Conservation (phyloP, 2,888 invertebrate genomes). For the Hesperia comma region DNA sequence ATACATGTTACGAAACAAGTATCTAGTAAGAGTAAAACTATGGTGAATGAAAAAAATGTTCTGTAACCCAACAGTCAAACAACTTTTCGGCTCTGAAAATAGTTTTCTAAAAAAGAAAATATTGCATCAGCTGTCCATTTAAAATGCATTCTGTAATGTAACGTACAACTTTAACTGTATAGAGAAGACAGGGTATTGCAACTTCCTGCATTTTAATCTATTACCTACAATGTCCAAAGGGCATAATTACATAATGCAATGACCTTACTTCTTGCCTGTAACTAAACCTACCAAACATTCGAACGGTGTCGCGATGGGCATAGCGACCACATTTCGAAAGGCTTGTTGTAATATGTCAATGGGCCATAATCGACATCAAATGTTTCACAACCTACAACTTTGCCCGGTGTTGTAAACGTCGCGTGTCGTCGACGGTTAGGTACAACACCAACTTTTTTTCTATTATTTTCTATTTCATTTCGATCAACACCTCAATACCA, state of each 20-base stretch:
- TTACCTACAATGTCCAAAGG: neutral
- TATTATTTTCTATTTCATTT: too few species aligned
- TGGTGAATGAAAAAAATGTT: too few species aligned
- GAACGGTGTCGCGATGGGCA: neutral
- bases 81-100: too few species aligned
- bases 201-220: slow-evolving; percentile 1
- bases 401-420: slow-evolving; percentile 7
- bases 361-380: slow-evolving; percentile 7
- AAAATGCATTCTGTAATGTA: too few species aligned
- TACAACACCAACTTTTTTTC: neutral
- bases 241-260: slow-evolving; percentile 7
- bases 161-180: too few species aligned
- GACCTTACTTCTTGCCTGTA: slow-evolving; percentile 3
- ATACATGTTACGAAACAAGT: too few species aligned
- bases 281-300: slow-evolving; percentile 2
- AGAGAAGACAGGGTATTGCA: neutral
- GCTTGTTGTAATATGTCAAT: slow-evolving; percentile 9
- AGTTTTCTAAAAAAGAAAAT: too few species aligned
- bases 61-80: too few species aligned
- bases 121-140: too few species aligned
- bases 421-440: slow-evolving; percentile 5
- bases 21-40: too few species aligned
- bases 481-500: too few species aligned
- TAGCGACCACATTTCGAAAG: neutral
- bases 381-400: slow-evolving; percentile 10